Evolutionary conservation across 2,113 vertebrate genomes (phyloP), one percentile per base, ranked within the genome.

Genomic region (Pterocles gutturalis): DNA sequence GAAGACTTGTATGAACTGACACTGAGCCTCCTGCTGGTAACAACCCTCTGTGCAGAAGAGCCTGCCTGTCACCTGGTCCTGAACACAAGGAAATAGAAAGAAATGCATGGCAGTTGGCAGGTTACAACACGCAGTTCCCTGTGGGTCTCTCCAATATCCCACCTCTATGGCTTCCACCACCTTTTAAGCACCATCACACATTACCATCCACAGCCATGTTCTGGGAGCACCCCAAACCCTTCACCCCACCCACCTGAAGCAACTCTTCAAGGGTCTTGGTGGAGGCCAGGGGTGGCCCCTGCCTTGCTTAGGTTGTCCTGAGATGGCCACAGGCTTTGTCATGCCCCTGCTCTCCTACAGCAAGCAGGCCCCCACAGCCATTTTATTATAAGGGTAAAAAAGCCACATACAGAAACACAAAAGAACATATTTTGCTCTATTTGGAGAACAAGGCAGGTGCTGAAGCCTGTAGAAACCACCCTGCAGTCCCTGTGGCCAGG

Each of bases 371-470:
- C 41, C 31, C 33, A 18, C 17, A 69, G 28, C 17, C 9, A 45
- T 93, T 89, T 96, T 92, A 83, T 89, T 95, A 57, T 8, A 16
- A 78, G 33, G 17, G 67, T 31, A 87, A 75, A 95, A 9, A 4
- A 93, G 38, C 28, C 61, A 82, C 64, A 69, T 61, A 57, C 29
- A 83, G 57, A 83, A 82, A 81, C 48, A 89, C 15, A 61, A 12
- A 85, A 77, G 24, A 73, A 55, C 1, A 5, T 46, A 60, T 46
- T 73, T 89, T 83, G 8, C 20, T 92, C 82, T 94, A 36, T 81
- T 89, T 96, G 7, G 9, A 92, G 38, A 48, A 70, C 31, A 65
- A 34, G 6, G 6, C 29, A 71, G 34, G 34, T 41, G 10, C 64
- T 60, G 55, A 46, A 75, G 61, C 34, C 55, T 7, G 12, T 70